Conservation (phyloP, 92 coral and sea anemone genomes). For the Porites rus region DNA sequence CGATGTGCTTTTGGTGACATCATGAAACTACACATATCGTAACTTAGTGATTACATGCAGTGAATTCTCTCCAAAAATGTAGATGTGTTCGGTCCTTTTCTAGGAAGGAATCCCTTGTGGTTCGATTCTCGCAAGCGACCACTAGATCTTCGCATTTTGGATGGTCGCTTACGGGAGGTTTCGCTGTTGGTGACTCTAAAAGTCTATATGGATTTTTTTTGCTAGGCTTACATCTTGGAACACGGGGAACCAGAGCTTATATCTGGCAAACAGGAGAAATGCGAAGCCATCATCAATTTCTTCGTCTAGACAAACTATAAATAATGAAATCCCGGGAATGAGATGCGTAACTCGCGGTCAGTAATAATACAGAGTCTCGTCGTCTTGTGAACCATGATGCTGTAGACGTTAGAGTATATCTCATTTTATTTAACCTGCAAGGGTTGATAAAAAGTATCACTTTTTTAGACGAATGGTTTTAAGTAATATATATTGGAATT, state of each 20-base stretch:
- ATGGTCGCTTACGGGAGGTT: neutral
- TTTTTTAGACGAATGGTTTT: neutral
- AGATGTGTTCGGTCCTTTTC: too few species aligned
- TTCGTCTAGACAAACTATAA: constrained; percentile 50
- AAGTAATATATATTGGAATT: neutral
- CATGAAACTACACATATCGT: too few species aligned
- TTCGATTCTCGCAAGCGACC: too few species aligned
- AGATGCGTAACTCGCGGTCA: neutral
- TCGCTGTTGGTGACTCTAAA: neutral
- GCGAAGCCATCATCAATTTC: constrained; percentile 79
- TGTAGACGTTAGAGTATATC: neutral
- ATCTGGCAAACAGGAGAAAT: constrained; percentile 91
- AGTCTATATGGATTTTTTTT: neutral
- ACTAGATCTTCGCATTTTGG: too few species aligned
- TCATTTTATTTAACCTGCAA: neutral
- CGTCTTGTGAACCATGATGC: neutral
- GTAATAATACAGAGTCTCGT: neutral
- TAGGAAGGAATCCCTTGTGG: too few species aligned
- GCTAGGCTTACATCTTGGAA: constrained; percentile 72
- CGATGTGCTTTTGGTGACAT: too few species aligned
- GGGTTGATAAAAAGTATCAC: neutral
- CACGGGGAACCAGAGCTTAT: constrained; percentile 82
- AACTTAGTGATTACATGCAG: too few species aligned
- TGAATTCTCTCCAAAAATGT: too few species aligned
- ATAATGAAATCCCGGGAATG: too few species aligned